These are phyloP conservation scores for Neodontobutis hainanensis DNA, from an alignment of 2,113 vertebrate genomes.

Conservation along the genomic window DNA sequence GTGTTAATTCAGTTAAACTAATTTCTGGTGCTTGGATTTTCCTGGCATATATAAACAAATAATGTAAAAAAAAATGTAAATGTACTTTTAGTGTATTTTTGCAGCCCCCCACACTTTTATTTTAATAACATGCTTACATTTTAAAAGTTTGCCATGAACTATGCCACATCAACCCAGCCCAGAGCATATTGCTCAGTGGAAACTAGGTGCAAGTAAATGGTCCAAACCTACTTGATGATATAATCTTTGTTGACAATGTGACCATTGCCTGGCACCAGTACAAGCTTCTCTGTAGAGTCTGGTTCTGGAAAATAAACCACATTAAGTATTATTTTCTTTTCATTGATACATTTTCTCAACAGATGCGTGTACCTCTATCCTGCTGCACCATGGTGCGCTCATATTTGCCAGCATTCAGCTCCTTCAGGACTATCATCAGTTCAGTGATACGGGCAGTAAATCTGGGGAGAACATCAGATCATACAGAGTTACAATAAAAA, in stretches of 20 bases:
- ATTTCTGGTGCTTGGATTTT: no score
- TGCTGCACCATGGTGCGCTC: slow-evolving; percentile 94
- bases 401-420: slow-evolving; percentile 93
- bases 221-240: slow-evolving; percentile 88
- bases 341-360: neutral
- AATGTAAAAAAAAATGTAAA: no score
- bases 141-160: no score
- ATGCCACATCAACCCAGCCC: no score
- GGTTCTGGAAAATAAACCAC: slow-evolving; percentile 65
- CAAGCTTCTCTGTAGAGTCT: slow-evolving; percentile 67
- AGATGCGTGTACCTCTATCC: slow-evolving; percentile 81
- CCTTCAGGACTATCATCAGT: slow-evolving; percentile 93
- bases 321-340: neutral
- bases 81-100: no score
- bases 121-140: no score
- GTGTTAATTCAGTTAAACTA: no score
- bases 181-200: no score
- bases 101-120: no score
- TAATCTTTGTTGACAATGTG: slow-evolving; percentile 88
- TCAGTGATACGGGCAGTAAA: slow-evolving; percentile 96
- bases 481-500: neutral
- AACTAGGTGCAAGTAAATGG: no score
- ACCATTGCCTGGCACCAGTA: slow-evolving; percentile 88
- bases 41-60: no score
- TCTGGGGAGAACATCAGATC: slow-evolving; percentile 65